Evolutionary conservation across 2,797 vertebrate genomes (phyloP).

Genomic region (Myripristis murdjan): DNA sequence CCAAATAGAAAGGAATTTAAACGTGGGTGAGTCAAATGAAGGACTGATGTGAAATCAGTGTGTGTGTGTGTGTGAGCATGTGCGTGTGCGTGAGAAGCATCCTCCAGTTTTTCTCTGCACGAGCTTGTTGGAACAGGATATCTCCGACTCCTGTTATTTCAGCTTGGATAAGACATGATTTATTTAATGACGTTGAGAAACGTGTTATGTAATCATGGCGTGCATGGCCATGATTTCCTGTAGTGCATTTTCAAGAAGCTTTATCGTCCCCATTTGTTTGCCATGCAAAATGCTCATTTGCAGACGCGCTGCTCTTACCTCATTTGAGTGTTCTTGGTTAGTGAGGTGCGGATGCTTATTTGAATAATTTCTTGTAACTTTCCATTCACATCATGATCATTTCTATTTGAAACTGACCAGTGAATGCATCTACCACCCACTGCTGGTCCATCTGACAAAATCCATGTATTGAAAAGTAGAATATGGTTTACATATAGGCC

Average conservation of each 20-base stretch:
- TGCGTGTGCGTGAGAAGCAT: background rate
- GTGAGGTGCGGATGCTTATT: conserved; percentile 62
- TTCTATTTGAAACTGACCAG: background rate
- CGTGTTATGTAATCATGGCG: conserved; percentile 61
- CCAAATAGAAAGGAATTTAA: background rate
- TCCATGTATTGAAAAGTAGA: background rate
- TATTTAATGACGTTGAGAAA: conserved; percentile 41
- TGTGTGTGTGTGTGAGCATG: background rate
- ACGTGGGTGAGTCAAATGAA: background rate
- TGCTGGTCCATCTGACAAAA: background rate
- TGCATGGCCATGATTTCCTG: conserved; percentile 12
- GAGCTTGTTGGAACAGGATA: conserved; percentile 37
- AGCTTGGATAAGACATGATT: conserved; percentile 24
- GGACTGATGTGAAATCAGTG: background rate
- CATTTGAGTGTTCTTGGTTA: conserved; percentile 39
- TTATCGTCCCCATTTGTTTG: conserved; percentile 67
- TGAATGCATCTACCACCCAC: too few relatives aligned
- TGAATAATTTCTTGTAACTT: conserved; percentile 72
- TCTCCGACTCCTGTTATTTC: conserved; percentile 29
- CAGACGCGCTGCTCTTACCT: conserved; percentile 22
- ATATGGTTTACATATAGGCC: background rate
- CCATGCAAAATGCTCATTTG: conserved; percentile 68
- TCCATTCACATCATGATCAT: conserved; percentile 16
- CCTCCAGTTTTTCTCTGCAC: conserved; percentile 11
- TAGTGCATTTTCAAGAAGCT: conserved; percentile 36